These are phyloP conservation scores for Neomorphus geoffroyi DNA, from an alignment of 2,797 vertebrate genomes.

Conservation along the genomic window DNA sequence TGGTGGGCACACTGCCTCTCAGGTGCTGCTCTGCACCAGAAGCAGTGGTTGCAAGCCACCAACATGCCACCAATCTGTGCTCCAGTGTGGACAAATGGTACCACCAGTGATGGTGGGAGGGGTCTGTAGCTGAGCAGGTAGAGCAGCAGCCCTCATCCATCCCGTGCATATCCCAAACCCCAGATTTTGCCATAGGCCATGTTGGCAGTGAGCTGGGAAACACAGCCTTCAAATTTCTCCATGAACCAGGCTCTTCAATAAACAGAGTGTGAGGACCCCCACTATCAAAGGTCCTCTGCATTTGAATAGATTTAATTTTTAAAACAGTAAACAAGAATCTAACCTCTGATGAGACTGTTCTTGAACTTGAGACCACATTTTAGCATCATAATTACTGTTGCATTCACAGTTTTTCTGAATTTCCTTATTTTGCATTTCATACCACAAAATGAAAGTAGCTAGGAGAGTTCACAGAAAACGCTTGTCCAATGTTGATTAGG, in stretches of 20 bases:
- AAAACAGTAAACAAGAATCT: not conserved
- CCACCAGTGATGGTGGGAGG: not conserved
- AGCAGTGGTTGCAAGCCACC: not conserved
- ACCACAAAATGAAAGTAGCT: not conserved
- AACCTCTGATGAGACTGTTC: not conserved
- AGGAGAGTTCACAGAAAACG: not conserved
- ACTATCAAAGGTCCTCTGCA: not conserved
- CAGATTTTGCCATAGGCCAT: not conserved
- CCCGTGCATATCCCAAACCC: not conserved
- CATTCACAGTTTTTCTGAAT: not conserved
- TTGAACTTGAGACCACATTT: not conserved
- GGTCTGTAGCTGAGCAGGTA: not conserved
- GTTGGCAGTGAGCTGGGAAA: not conserved
- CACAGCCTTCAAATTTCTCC: not conserved
- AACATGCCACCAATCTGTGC: rapidly evolving
- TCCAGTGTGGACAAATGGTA: not conserved
- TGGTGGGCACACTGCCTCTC: not conserved
- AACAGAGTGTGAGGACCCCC: not conserved
- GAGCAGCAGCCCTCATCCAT: rapidly evolving
- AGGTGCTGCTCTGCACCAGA: not conserved
- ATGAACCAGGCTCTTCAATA: not conserved
- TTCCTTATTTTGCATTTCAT: not conserved
- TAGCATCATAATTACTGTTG: not conserved
- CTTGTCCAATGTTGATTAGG: not conserved
- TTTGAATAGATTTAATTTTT: not conserved